Conservation (phyloP, 2,888 invertebrate species). For the Drosophila leonis region DNA sequence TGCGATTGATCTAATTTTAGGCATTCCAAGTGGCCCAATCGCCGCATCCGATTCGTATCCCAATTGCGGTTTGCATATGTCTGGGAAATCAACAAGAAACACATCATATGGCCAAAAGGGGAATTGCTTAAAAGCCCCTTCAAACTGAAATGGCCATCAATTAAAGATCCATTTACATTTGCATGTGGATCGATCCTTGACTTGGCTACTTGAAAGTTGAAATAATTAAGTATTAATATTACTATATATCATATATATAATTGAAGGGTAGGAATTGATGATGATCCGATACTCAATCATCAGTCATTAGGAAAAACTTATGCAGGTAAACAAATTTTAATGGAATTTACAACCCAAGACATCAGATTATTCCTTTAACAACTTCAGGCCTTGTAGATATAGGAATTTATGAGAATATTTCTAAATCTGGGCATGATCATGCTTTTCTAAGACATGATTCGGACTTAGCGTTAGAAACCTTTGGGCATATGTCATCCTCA, state of each 20-base stretch:
- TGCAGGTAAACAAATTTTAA: background rate
- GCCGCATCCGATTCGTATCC: slow-evolving; percentile 9
- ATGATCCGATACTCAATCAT: background rate
- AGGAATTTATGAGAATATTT: background rate
- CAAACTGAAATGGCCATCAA: background rate
- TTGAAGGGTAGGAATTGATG: background rate
- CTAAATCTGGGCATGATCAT: background rate
- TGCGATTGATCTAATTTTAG: slow-evolving; percentile 58
- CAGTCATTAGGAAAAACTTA: background rate
- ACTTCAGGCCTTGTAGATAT: background rate
- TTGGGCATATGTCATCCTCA: background rate
- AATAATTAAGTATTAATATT: background rate
- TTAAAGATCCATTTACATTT: slow-evolving; percentile 1
- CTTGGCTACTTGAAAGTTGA: background rate
- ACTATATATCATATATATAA: background rate
- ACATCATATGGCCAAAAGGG: slow-evolving; percentile 14
- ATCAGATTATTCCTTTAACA: background rate
- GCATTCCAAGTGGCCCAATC: slow-evolving; percentile 50
- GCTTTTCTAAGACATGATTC: background rate
- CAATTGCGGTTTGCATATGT: background rate
- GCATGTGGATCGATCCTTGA: slow-evolving; percentile 1
- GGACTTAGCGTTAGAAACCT: background rate
- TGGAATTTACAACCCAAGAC: background rate
- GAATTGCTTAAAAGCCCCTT: slow-evolving; percentile 4
- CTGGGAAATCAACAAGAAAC: slow-evolving; percentile 1